Evolutionary conservation across 1,140 invertebrate species (phyloP), one percentile per base, ranked within the genome.

Genomic region (Elysia chlorotica): DNA sequence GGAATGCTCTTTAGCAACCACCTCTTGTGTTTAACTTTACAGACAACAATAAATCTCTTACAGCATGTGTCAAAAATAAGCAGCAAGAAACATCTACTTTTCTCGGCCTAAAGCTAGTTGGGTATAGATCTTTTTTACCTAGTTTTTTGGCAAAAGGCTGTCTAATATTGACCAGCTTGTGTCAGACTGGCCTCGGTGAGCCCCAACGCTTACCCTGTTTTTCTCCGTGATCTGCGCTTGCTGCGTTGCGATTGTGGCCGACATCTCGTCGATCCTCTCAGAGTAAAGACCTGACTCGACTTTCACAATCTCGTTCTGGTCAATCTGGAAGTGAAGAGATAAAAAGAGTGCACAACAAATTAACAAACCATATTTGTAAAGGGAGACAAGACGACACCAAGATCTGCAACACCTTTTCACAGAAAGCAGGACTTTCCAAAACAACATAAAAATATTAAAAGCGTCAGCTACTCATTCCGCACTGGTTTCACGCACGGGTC

Each of bases 271-370:
- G 38, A 70, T 70, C 25, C 67, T 35, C 19, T 38, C 36, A 23
- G 67, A 70, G 23, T 70, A 70, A 21, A 70, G 54, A 36, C 67
- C 67, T 25, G 67, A 70, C 54, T 70, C 67, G 25, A 56, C 67
- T 25, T 70, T 70, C 5, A 25, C 17, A 1, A 70, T 57, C 23
- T 70, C 67, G 33, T 14, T 59, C 35, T 37, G 54, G 6, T 59
- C 54, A 37, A 70, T 70, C 67, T 70, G 54, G 35, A 23, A 17
- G 35, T 17, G 35, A 48, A 56, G 36, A 48, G 5, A 66, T 10
- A 38, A 62, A 62, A 31, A 2, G 6, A 4, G 56, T 25, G 28
- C 25, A n/a, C n/a, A n/a, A n/a, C n/a, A n/a, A n/a, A n/a, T n/a
- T n/a, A n/a, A n/a, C n/a, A n/a, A n/a, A n/a, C n/a, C n/a, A n/a